A percentile compares a stretch with the other conserved stretches of the same genome.
These are phyloP conservation scores for Margarornis squamiger DNA, from an alignment of 2,797 vertebrate genomes.

Conservation along the genomic window DNA sequence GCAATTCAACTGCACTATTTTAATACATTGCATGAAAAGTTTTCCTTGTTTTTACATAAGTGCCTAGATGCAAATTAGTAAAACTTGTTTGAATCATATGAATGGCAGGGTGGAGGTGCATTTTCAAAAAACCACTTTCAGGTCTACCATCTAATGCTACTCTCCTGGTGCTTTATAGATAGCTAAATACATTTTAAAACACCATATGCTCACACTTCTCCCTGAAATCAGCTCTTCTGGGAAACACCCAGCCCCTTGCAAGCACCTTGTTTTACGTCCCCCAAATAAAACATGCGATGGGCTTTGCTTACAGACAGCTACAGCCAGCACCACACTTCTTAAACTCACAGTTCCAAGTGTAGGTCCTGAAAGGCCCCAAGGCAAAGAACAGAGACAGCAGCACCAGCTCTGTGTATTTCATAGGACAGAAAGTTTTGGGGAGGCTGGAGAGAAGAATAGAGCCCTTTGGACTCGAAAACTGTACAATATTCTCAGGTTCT, in stretches of 20 bases:
- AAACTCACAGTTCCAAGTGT: background rate
- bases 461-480: background rate
- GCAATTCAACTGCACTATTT: constrained; percentile 28
- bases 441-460: background rate
- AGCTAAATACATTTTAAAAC: background rate
- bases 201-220: background rate
- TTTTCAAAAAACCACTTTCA: background rate
- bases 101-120: background rate
- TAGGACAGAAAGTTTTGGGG: background rate
- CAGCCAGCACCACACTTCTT: fast-evolving
- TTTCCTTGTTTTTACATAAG: constrained; percentile 39
- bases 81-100: background rate
- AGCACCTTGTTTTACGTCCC: background rate
- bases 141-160: background rate
- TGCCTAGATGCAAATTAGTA: constrained; percentile 13
- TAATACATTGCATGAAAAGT: constrained; percentile 50
- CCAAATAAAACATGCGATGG: background rate
- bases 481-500: background rate
- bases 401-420: background rate
- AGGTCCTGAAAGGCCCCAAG: background rate
- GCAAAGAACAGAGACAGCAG: background rate
- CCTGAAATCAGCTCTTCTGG: background rate
- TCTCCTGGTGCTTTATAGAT: background rate
- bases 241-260: background rate
- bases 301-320: background rate